phyloP scores from a whole-genome alignment of 2,888 invertebrate species.

The Nymphalis c-album region DNA sequence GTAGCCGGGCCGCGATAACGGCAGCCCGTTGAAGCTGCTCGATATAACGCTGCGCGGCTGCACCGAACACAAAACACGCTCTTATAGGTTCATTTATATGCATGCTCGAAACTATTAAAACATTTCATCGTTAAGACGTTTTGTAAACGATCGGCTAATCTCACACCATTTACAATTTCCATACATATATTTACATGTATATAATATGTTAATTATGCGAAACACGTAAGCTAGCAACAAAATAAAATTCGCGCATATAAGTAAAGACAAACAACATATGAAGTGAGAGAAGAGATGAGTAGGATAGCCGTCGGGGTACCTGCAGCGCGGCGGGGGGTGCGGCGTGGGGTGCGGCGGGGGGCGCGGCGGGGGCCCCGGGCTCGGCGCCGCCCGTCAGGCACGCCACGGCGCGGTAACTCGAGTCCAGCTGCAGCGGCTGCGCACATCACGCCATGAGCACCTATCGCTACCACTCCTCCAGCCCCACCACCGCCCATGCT shows the following conservation, averaged over 20 bases:
- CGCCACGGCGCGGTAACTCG: conserved; percentile 62
- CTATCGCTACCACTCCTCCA: conserved; percentile 27
- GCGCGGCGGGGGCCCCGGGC: conserved; percentile 34
- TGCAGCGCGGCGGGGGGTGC: conserved; percentile 28
- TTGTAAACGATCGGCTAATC: background rate
- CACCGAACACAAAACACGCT: conserved; percentile 41
- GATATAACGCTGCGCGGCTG: conserved; percentile 68
- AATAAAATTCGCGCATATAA: too few species aligned
- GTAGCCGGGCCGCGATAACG: conserved; percentile 64
- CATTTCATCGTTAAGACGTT: background rate
- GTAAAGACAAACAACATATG: background rate
- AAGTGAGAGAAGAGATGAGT: background rate
- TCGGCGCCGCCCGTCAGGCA: conserved; percentile 51
- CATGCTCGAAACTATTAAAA: background rate
- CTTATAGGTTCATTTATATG: conserved; percentile 18
- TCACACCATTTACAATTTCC: conserved; percentile 31
- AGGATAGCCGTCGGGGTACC: conserved; percentile 31
- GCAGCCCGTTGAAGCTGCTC: conserved; percentile 67
- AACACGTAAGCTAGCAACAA: too few species aligned
- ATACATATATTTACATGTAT: background rate
- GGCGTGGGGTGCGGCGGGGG: conserved; percentile 32
- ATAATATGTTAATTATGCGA: too few species aligned
- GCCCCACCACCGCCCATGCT: background rate
- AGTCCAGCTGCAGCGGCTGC: conserved; percentile 66
- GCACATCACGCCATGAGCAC: conserved; percentile 50